Evolutionary conservation across 2,888 invertebrate species (phyloP), one percentile per base, ranked within the genome.

Genomic region (Agriopis aurantiaria): DNA sequence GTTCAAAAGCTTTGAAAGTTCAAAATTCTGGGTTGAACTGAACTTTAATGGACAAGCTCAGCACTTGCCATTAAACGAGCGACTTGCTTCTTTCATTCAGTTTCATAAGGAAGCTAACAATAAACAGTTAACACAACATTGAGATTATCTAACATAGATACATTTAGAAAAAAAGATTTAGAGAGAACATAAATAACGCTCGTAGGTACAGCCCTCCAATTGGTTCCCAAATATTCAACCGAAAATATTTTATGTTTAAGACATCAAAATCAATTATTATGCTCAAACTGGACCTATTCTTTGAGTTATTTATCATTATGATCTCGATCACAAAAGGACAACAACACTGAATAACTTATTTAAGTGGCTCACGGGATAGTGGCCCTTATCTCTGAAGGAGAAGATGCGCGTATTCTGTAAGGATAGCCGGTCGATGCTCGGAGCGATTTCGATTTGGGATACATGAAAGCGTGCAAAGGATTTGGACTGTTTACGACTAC

Each of bases 401-500:
- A 83, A 89, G 82, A 80, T 78, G 70, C 78, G 83, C 73, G 80
- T 88, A 82, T 91, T 75, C 83, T 76, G 65, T 82, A 84, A 72
- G 71, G 75, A 75, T 78, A 69, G 72, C 70, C 74, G 72, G 80
- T 79, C 78, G 88, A 88, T 87, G 91, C 92, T 92, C 83, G 88
- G 77, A 92, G 91, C 92, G 91, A 90, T 93, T 92, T 93, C 90
- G 91, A 91, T 93, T 93, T 93, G 89, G 93, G 92, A 91, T 92
- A 93, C 91, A 92, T 92, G 93, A 91, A 92, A 93, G 90, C 93
- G 91, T 92, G 92, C 93, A 92, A 92, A 92, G 92, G 93, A 93
- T 94, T 94, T 93, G 89, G 92, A 91, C 93, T 93, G 92, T 93
- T 94, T 92, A 93, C 88, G 91, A 87, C 94, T 89, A 91, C 94